phyloP scores from a whole-genome alignment of 2,888 invertebrate genomes.

The Seladonia tumulorum region DNA sequence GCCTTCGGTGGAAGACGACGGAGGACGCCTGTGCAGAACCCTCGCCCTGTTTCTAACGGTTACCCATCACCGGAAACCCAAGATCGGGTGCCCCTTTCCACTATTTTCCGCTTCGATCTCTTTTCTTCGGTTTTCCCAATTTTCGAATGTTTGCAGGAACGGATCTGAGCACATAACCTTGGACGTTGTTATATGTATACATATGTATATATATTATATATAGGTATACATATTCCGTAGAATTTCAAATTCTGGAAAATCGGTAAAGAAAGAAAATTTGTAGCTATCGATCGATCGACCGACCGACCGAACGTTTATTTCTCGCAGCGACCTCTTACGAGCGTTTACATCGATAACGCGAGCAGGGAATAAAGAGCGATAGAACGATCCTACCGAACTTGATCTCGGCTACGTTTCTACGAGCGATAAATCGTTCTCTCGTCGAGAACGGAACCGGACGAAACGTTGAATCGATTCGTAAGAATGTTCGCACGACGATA shows the following conservation, averaged over 20 bases:
- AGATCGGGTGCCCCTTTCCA: constrained; percentile 51
- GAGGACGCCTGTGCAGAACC: constrained; percentile 71
- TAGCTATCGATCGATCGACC: constrained; percentile 6
- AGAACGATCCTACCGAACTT: neutral
- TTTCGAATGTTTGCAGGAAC: neutral
- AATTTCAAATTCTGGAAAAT: neutral
- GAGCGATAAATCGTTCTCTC: neutral
- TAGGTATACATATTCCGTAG: neutral
- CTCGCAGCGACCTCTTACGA: constrained; percentile 17
- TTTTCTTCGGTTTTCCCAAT: neutral
- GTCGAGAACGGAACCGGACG: neutral
- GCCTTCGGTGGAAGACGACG: constrained; percentile 71
- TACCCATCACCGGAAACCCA: constrained; percentile 69
- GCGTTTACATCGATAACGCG: neutral
- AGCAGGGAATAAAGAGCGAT: neutral
- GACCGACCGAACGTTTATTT: neutral
- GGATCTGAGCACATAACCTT: neutral
- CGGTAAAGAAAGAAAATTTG: neutral
- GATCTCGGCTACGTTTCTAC: neutral
- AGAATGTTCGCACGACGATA: neutral
- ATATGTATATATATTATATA: neutral
- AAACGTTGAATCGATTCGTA: neutral
- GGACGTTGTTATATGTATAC: neutral
- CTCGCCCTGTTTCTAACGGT: constrained; percentile 67
- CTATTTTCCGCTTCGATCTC: constrained; percentile 19